Conservation (phyloP, 2,797 vertebrate species). For the Micromesistius poutassou region DNA sequence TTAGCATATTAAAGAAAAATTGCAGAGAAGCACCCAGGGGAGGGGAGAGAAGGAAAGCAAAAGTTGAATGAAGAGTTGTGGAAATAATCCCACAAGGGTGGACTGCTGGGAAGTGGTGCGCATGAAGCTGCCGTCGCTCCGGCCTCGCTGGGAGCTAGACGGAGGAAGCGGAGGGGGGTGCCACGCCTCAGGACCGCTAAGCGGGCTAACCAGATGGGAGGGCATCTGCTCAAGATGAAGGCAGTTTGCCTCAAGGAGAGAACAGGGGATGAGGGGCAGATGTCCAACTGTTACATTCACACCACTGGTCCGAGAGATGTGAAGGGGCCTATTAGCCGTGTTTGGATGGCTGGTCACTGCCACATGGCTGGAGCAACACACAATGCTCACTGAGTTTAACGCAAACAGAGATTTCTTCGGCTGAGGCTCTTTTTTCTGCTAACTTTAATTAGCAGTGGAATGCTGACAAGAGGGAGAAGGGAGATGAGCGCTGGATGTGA, state of each 20-base stretch:
- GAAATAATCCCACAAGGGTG: neutral
- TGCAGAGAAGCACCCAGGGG: neutral
- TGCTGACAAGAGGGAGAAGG: neutral
- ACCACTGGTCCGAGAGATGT: constrained; percentile 12
- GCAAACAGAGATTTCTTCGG: neutral
- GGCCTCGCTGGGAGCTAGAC: neutral
- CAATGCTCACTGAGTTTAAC: constrained; percentile 2
- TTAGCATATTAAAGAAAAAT: neutral
- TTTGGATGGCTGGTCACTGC: constrained; percentile 3
- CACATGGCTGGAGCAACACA: constrained; percentile 7
- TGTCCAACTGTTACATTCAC: constrained; percentile 3
- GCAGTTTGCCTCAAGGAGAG: neutral
- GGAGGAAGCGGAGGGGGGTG: neutral
- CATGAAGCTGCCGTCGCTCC: neutral
- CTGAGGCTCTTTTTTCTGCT: neutral
- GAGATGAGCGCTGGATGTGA: neutral
- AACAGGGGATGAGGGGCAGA: neutral
- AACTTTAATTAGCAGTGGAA: constrained; percentile 1
- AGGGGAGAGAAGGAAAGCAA: neutral
- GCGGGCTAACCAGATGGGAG: neutral
- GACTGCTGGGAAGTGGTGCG: constrained; percentile 1
- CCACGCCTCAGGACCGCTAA: neutral
- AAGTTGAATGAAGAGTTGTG: neutral
- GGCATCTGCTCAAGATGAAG: neutral
- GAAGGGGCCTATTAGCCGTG: neutral